Evolutionary conservation across 2,888 invertebrate species (phyloP), one percentile per base, ranked within the genome.

Genomic region (Pammene fasciana): DNA sequence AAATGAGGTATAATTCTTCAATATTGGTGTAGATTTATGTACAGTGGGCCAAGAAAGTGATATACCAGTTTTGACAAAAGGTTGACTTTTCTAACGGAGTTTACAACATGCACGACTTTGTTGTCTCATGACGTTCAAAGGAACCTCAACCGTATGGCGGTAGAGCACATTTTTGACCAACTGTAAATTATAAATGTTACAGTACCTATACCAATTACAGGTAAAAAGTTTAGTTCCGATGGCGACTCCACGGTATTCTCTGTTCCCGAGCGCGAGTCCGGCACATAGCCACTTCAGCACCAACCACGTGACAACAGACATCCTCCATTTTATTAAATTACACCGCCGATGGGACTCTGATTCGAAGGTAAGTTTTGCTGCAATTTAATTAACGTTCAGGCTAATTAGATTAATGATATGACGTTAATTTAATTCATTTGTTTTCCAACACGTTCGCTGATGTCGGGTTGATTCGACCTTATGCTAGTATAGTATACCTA

Each of bases 261-360:
- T 59, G 59, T 65, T 36, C 52, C n/a, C 18, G 10, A 3, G 26
- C 38, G 43, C 56, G 10, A 52, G n/a, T 59, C 16, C 36, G 55
- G 70, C 38, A 18, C 46, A 36, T 56, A 50, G 66, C 65, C 70
- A 70, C 67, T 70, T 16, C 67, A 61, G 16, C 59, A 6, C 41
- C 64, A 9, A 65, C 70, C 70, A 70, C 70, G 70, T 70, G 70
- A 65, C 70, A 70, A 60, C 45, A 59, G 56, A 65, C 68, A 68
- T 54, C 59, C 64, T 59, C 61, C 55, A 57, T 57, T 68, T 60
- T 59, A 70, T 70, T 70, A 7, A 61, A 65, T 70, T 70, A 70
- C 36, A 46, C n/a, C 46, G 34, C 45, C 38, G 8, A 41, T 48
- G 54, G 57, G 43, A 43, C 43, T 43, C 64, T 52, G 64, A 65